Conservation (phyloP, 2,888 invertebrate genomes). For the Drosophila hamatofila region DNA sequence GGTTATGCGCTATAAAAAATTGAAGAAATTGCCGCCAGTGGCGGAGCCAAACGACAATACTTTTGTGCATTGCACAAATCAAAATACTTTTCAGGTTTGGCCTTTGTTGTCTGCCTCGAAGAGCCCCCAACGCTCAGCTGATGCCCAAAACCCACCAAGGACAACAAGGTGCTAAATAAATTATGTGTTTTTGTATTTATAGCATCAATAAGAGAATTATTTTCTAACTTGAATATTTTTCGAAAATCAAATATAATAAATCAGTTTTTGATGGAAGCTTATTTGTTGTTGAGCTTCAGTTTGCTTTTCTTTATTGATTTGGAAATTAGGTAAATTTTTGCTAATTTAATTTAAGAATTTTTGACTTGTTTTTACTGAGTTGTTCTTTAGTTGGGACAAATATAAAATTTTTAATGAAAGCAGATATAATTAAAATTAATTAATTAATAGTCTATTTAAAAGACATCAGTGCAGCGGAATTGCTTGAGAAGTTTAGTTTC, state of each 20-base stretch:
- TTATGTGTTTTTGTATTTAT: slow-evolving; percentile 60
- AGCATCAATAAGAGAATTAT: slow-evolving; percentile 35
- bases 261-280: not conserved
- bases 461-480: not conserved
- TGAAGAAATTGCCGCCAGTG: slow-evolving; percentile 75
- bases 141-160: slow-evolving; percentile 43
- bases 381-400: not conserved
- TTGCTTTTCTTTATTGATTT: not conserved
- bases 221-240: not conserved
- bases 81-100: slow-evolving; percentile 66
- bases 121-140: slow-evolving; percentile 46
- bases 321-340: not conserved
- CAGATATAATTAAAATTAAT: not conserved
- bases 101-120: slow-evolving; percentile 50
- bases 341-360: not conserved
- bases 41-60: slow-evolving; percentile 76
- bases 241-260: slow-evolving; percentile 15
- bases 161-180: slow-evolving; percentile 71
- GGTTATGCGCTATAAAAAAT: slow-evolving; percentile 81
- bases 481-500: not conserved
- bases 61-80: slow-evolving; percentile 76
- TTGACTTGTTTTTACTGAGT: too few relatives aligned
- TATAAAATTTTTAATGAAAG: not conserved
- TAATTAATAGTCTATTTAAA: too few relatives aligned
- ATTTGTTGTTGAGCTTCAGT: not conserved